Evolutionary conservation across 2,113 vertebrate genomes (phyloP).

Genomic region (Ardeotis arabs): DNA sequence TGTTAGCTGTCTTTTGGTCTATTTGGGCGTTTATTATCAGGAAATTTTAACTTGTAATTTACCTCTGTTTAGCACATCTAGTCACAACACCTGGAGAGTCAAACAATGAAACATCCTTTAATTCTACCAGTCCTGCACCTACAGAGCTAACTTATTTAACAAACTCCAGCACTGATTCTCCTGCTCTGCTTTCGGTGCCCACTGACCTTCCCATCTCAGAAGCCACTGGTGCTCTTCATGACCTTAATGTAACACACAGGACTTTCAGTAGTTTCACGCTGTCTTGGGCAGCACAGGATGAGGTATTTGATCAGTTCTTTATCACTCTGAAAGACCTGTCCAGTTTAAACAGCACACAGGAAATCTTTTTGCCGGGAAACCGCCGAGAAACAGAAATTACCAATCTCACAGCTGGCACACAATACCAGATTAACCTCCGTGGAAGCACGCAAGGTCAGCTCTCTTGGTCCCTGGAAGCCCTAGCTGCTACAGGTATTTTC

Average conservation of each 20-base stretch:
- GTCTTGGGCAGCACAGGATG: not conserved
- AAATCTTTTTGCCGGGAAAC: not conserved
- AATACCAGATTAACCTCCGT: not conserved
- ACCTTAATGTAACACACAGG: not conserved
- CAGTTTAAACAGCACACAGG: not conserved
- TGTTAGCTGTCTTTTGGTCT: not conserved
- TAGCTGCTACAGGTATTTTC: not conserved
- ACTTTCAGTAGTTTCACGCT: not conserved
- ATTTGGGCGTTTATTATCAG: not conserved
- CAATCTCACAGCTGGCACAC: not conserved
- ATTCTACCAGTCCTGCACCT: not conserved
- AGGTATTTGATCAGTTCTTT: constrained; percentile 8
- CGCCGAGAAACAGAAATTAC: not conserved
- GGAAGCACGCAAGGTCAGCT: not conserved
- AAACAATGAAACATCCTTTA: not conserved
- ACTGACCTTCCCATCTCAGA: not conserved
- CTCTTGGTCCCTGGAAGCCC: not conserved
- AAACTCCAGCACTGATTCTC: not conserved
- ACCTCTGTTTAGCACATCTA: not conserved
- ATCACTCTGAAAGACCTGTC: not conserved
- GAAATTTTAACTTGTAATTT: not conserved
- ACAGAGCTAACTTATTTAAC: not conserved
- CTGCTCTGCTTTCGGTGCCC: not conserved
- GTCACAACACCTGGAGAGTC: not conserved
- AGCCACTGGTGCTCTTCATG: not conserved